Conservation (phyloP, 2,113 vertebrate species). For the Campylomormyrus numenius region DNA sequence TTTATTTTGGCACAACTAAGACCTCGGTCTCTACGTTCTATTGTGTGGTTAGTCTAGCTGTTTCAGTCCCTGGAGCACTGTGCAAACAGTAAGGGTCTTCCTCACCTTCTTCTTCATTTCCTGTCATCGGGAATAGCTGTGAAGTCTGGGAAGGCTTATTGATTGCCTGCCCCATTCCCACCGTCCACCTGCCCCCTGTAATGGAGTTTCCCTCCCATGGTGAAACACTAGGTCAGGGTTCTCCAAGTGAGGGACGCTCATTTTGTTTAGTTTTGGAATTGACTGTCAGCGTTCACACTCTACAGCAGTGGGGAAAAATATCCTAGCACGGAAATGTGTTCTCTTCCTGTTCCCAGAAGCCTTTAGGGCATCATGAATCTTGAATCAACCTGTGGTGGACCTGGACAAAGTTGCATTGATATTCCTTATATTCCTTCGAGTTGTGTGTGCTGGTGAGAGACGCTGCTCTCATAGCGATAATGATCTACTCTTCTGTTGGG, state of each 20-base stretch:
- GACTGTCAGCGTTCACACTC: not conserved
- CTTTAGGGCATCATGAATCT: conserved; percentile 8
- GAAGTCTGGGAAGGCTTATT: conserved; percentile 34
- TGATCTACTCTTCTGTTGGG: not conserved
- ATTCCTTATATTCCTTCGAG: not conserved
- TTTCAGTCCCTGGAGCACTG: not conserved
- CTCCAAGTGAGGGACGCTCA: conserved; percentile 38
- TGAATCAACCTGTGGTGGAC: not conserved
- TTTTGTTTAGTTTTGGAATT: conserved; percentile 17
- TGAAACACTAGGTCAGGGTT: conserved; percentile 45
- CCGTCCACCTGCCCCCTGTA: conserved; percentile 38
- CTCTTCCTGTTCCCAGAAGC: not conserved
- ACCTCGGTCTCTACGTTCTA: not conserved
- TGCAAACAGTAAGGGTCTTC: not conserved
- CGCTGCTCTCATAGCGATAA: not conserved
- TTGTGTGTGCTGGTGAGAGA: not conserved
- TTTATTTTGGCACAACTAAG: not conserved
- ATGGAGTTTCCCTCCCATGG: conserved; percentile 52
- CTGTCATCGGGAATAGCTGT: not conserved
- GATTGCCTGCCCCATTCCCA: conserved; percentile 44
- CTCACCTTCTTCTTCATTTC: not conserved
- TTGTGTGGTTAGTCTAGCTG: not conserved
- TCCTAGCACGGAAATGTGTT: not conserved
- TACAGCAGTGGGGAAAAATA: not conserved
- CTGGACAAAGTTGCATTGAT: not conserved